Conservation (phyloP, 2,113 vertebrate genomes). For the Toxotes chatareus region DNA sequence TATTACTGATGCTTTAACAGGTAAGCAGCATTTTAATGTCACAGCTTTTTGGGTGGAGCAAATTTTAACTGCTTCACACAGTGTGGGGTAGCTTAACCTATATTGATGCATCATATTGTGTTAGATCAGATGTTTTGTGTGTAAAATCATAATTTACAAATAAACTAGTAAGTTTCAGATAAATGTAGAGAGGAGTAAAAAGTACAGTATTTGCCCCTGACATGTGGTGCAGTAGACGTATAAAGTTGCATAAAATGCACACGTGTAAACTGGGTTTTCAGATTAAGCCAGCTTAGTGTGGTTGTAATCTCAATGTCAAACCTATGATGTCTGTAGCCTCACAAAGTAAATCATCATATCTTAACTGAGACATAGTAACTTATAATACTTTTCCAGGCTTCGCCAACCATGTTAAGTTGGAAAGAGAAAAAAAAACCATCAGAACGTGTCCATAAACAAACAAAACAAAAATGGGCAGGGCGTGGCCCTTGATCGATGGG, state of each 20-base stretch:
- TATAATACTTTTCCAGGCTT: background rate
- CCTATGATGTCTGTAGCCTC: background rate
- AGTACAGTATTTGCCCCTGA: background rate
- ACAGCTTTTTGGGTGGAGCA: no score
- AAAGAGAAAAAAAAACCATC: constrained; percentile 1
- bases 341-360: background rate
- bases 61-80: no score
- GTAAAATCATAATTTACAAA: no score
- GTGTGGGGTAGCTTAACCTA: background rate
- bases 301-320: background rate
- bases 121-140: no score
- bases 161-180: background rate
- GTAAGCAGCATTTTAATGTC: background rate
- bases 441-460: constrained; percentile 6
- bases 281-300: constrained; percentile 17
- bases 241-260: background rate
- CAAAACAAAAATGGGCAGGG: background rate
- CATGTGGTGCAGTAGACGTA: background rate
- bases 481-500: background rate
- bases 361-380: background rate
- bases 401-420: background rate
- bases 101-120: background rate
- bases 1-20: no score
- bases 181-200: no score
- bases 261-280: background rate